Evolutionary conservation across 2,888 invertebrate species (phyloP), one percentile per base, ranked within the genome.

Genomic region (Pycnomerus fuliginosus): DNA sequence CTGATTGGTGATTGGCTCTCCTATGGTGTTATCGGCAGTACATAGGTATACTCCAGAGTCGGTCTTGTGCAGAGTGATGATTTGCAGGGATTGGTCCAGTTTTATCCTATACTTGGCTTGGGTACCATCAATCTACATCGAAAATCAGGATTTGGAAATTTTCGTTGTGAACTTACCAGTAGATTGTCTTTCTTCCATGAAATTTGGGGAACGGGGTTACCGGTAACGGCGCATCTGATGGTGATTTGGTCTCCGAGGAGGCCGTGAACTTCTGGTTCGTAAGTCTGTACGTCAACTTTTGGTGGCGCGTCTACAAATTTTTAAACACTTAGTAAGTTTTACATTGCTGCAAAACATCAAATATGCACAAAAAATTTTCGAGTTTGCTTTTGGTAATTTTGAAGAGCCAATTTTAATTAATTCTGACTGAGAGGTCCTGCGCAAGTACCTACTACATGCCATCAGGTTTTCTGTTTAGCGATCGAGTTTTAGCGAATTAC

Each of bases 21-120:
- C 88, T 15, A 87, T 72, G 1, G 80, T 81, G 70, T 95, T 95
- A 65, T 85, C 83, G 1, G 91, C 95, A 4, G 84, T 78, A 65
- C 95, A 95, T 39, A 87, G 79, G 70, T 95, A 96, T 7, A 83
- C 81, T 22, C 94, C 95, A 14, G 85, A 80, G 70, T 96, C 95
- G 38, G 83, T 82, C 53, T 81, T 82, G 64, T 84, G 83, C 16
- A 91, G 76, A 24, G 87, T 86, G 10, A 90, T 82, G 48, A 96
- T 91, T 70, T 91, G 87, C 36, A 94, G 75, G 1, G 90, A 82
- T 38, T 68, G 70, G 60, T 86, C 85, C 0, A 80, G 74, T 24
- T 82, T 69, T 44, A 90, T 75, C 17, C 83, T 79, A 70, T 86
- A 87, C 44, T 90, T 82, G 14, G 85, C 86, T 51, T 80, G 79